A percentile compares a stretch with the other conserved stretches of the same genome.
These are phyloP conservation scores for Grantiella picta DNA, from an alignment of 2,113 vertebrate genomes.

Conservation along the genomic window DNA sequence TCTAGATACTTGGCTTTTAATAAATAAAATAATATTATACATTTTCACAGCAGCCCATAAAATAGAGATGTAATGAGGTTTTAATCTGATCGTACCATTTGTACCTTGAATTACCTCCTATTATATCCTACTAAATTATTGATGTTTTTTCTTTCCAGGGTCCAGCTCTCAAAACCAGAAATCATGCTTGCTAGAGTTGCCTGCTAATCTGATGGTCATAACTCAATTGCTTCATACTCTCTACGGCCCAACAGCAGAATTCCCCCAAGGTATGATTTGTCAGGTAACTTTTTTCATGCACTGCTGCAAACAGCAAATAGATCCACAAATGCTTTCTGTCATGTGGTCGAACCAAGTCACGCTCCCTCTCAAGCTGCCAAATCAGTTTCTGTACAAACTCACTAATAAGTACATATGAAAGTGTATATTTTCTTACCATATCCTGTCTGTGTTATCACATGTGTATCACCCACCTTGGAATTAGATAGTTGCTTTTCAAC, in stretches of 20 bases:
- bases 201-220: background rate
- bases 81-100: background rate
- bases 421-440: background rate
- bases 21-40: background rate
- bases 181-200: background rate
- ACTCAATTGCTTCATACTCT: background rate
- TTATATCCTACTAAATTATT: background rate
- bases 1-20: background rate
- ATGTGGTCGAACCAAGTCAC: background rate
- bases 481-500: background rate
- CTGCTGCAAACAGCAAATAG: background rate
- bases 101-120: background rate
- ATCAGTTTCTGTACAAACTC: background rate
- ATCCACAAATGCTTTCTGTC: background rate
- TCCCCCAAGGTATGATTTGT: background rate
- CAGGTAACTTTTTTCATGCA: background rate
- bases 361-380: background rate
- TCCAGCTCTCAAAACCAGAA: constrained; percentile 2
- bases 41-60: background rate
- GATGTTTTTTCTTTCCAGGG: background rate
- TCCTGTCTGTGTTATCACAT: background rate
- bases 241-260: background rate
- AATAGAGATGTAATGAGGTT: background rate
- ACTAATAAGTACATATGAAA: background rate
- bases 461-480: background rate